Percentiles rank a stretch among this genome's conserved stretches.
These are phyloP conservation scores for Microtus pennsylvanicus DNA, from an alignment of 2,113 vertebrate species.

Conservation along the genomic window DNA sequence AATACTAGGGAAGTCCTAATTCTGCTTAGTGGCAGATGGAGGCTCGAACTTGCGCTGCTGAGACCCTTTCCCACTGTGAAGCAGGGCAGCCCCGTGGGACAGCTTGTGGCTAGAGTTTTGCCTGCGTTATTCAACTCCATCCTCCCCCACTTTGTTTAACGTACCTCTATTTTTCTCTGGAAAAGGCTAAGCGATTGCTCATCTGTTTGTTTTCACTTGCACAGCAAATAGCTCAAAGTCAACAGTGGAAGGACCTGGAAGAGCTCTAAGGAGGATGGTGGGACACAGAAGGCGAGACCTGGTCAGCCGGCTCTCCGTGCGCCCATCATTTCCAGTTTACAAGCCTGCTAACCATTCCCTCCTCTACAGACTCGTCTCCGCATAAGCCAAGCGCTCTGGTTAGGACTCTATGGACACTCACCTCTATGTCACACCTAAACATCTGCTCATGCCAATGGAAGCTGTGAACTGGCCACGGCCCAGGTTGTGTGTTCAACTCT, in stretches of 20 bases:
- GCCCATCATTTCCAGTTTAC: too few species aligned
- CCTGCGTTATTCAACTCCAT: background rate
- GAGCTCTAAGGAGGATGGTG: background rate
- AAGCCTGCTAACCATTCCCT: background rate
- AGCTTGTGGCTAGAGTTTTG: background rate
- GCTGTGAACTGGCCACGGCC: too few species aligned
- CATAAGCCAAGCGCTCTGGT: background rate
- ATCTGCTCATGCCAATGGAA: slow-evolving; percentile 14
- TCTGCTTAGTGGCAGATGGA: background rate
- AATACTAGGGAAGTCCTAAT: background rate
- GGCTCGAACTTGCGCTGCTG: background rate
- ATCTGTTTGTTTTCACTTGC: background rate
- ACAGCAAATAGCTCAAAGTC: slow-evolving; percentile 11
- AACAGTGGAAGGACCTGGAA: background rate
- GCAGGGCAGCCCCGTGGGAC: accelerated
- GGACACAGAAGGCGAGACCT: background rate
- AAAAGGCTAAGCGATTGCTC: background rate
- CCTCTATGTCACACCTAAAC: slow-evolving; percentile 36
- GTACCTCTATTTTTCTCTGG: background rate
- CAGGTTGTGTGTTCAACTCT: background rate
- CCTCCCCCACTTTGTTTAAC: background rate
- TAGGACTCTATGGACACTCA: background rate
- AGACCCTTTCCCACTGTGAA: background rate
- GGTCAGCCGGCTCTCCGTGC: background rate
- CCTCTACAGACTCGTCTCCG: background rate